Conservation (phyloP, 2,113 vertebrate genomes). For the Diadophis punctatus region DNA sequence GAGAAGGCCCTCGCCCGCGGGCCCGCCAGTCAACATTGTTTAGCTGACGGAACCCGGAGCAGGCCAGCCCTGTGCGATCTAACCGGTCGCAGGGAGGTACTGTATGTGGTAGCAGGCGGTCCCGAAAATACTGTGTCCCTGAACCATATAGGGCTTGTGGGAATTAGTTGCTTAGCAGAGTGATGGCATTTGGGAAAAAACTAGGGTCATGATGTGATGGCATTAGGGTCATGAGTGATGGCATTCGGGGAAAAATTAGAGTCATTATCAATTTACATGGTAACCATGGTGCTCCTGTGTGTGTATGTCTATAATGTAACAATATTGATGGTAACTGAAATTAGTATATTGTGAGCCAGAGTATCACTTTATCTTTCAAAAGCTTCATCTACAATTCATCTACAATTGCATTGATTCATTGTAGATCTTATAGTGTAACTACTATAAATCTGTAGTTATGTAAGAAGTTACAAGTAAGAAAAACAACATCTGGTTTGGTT, state of each 20-base stretch:
- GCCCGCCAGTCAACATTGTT: too few species aligned
- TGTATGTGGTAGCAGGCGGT: too few species aligned
- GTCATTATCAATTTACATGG: neutral
- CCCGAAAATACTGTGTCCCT: too few species aligned
- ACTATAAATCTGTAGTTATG: neutral
- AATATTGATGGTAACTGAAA: neutral
- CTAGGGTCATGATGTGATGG: too few species aligned
- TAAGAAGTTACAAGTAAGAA: neutral
- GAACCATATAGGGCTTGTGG: too few species aligned
- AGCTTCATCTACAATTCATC: neutral
- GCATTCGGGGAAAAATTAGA: neutral
- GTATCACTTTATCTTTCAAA: neutral
- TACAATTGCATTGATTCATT: neutral
- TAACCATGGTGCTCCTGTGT: neutral
- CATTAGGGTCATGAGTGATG: too few species aligned
- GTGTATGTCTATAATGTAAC: neutral
- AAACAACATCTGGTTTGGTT: neutral
- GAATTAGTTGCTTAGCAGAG: too few species aligned
- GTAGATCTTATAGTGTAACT: neutral
- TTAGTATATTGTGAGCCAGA: neutral
- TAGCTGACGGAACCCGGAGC: too few species aligned
- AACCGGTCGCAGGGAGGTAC: too few species aligned
- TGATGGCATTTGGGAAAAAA: too few species aligned
- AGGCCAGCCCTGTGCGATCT: too few species aligned
- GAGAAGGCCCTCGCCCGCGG: too few species aligned